Base-by-base conservation (phyloP, 2,888 invertebrate genomes). In the Hyalella azteca region DNA sequence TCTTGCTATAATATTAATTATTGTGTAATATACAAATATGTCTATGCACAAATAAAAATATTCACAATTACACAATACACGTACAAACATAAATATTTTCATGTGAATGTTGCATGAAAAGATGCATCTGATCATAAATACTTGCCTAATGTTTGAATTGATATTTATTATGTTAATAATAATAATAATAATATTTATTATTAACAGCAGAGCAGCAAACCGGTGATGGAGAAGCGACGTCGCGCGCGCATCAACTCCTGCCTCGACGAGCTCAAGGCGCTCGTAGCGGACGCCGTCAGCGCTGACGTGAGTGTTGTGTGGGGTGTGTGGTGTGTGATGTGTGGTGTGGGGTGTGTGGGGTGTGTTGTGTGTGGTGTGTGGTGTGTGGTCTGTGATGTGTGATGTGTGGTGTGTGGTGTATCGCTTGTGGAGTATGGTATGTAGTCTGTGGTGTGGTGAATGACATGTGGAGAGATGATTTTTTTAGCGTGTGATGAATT, bases 181-280 rank as follows among this genome's bases (percentile, higher is more conserved):
- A 49, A 9, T 22, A 26, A 3, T 50, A 15, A 11, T 76, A n/a
- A n/a, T 83, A 40, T 78, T 54, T 86, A 85, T n/a, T 22, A 26
- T 26, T 60, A 15, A 32, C 36, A 3, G 22, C 90, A 93, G 90
- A 92, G 92, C 85, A 93, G 93, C 88, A 93, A 93, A 89, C 93
- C 93, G 86, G 91, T 93, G 87, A 93, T 93, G 93, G 93, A 93
- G 90, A 93, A 93, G 88, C 89, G 93, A 87, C 89, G 93, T 79
- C 89, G 93, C 85, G 93, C 93, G 78, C 89, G 93, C 82, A 93
- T 93, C 87, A 93, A 93, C 88, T 92, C 92, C 88, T 92, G 93
- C 87, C 88, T 93, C 86, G 92, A 92, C 85, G 92, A 92, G 86
- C 89, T 93, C 81, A 93, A 93, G 89, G 91, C 92, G 79, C 90